Conservation (phyloP, 2,888 invertebrate genomes). For the Tipula helvola region DNA sequence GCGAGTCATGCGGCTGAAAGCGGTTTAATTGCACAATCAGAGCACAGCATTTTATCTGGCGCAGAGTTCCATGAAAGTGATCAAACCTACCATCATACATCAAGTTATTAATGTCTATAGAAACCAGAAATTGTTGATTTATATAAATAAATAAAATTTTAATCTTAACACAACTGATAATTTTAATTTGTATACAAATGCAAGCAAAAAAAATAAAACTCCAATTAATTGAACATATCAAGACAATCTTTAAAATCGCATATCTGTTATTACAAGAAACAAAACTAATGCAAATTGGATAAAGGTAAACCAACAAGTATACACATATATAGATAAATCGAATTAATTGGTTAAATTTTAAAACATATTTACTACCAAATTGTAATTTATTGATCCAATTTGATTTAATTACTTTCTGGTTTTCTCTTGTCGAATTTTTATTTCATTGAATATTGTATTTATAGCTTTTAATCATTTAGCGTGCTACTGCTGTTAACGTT, state of each 20-base stretch:
- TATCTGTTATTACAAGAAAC: neutral
- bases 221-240: neutral
- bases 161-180: neutral
- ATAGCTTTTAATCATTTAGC: neutral
- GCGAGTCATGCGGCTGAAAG: conserved; percentile 49
- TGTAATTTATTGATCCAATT: neutral
- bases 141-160: neutral
- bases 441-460: neutral
- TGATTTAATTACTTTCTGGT: neutral
- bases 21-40: neutral
- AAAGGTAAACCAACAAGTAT: neutral
- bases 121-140: neutral
- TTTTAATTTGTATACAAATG: neutral
- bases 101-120: neutral
- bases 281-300: neutral
- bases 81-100: neutral
- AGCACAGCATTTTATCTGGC: neutral
- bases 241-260: neutral
- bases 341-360: neutral
- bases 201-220: neutral
- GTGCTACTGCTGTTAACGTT: neutral
- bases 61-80: neutral
- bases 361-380: neutral
- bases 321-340: neutral
- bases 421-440: neutral